Evolutionary conservation across 2,113 vertebrate species (phyloP).

Genomic region (Psophia crepitans): DNA sequence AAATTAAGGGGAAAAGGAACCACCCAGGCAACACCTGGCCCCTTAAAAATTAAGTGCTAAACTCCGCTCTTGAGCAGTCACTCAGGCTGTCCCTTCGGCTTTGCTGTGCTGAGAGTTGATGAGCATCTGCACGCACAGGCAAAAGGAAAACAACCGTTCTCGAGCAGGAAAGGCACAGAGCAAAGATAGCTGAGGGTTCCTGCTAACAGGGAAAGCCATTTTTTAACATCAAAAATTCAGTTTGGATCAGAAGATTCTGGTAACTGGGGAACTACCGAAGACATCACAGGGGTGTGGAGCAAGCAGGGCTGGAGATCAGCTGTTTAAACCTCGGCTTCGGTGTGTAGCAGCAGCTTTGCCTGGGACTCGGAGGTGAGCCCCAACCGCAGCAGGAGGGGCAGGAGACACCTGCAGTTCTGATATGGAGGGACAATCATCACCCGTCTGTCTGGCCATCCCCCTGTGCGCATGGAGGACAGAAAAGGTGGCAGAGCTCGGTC

Average conservation of each 20-base stretch:
- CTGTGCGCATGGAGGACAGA: background rate
- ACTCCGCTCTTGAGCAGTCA: background rate
- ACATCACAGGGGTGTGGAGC: background rate
- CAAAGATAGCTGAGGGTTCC: background rate
- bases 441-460: background rate
- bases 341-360: background rate
- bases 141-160: background rate
- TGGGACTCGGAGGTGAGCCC: background rate
- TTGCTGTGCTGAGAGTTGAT: accelerated
- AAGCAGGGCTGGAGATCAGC: background rate
- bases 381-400: background rate
- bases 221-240: background rate
- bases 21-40: accelerated
- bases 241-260: background rate
- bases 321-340: background rate
- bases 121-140: background rate
- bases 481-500: background rate
- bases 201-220: background rate
- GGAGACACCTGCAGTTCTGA: background rate
- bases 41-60: background rate
- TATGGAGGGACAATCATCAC: accelerated
- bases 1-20: background rate
- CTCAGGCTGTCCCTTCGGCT: background rate
- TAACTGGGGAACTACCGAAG: background rate
- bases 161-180: background rate